Percentiles rank a stretch among this genome's conserved stretches.
Conservation (phyloP, 2,797 vertebrate genomes). For the Poecilia velifera region DNA sequence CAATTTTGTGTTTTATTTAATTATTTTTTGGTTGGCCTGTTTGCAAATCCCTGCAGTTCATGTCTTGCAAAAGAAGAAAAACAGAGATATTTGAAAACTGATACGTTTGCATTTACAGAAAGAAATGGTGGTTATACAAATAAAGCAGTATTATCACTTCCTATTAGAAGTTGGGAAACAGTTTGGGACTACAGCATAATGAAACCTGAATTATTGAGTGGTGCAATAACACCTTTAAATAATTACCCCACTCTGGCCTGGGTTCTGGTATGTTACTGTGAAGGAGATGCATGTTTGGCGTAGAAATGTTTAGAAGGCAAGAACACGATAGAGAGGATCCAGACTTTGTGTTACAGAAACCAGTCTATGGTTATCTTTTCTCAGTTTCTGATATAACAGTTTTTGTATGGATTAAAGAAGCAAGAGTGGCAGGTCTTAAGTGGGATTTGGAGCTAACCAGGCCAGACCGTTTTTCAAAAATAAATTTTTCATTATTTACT, state of each 20-base stretch:
- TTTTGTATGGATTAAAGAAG: slow-evolving; percentile 6
- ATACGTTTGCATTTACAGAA: neutral
- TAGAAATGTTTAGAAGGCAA: neutral
- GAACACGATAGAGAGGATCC: neutral
- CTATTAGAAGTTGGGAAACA: neutral
- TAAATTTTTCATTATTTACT: neutral
- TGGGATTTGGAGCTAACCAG: neutral
- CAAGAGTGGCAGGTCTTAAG: neutral
- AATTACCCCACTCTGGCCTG: neutral
- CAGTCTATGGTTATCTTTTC: neutral
- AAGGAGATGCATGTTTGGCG: neutral
- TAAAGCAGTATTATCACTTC: neutral
- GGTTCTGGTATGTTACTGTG: neutral
- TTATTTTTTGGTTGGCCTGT: neutral
- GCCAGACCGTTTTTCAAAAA: neutral
- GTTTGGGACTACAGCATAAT: neutral
- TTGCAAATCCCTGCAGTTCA: neutral
- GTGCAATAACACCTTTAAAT: neutral
- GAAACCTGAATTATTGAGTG: neutral
- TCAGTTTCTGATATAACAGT: neutral
- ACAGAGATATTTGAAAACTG: neutral
- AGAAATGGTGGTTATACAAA: neutral
- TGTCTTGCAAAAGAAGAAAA: neutral
- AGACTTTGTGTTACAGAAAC: neutral
- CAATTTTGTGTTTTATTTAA: too few species aligned